Percentiles rank a stretch among this genome's conserved stretches.
Evolutionary conservation across 1,140 invertebrate genomes (phyloP).

Genomic region (Babylonia areolata): DNA sequence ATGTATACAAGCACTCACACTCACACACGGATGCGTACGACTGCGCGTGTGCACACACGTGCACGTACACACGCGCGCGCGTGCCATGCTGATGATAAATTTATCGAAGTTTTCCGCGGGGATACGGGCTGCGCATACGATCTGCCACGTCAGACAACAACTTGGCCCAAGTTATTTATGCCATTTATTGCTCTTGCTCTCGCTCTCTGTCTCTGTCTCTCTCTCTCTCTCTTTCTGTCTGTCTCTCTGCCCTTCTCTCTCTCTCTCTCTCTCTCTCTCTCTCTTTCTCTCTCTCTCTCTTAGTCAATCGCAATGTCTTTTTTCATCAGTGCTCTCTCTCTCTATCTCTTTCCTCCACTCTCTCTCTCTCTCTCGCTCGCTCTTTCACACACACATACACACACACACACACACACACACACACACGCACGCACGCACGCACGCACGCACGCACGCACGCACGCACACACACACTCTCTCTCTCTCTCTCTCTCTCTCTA

Average conservation of each 20-base stretch:
- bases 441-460: background rate
- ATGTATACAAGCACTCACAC: background rate
- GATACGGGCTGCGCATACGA: too few relatives aligned
- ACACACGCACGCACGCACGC: constrained; percentile 1
- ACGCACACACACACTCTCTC: background rate
- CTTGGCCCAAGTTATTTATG: too few relatives aligned
- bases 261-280: background rate
- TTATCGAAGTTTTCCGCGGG: too few relatives aligned
- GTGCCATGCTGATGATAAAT: too few relatives aligned
- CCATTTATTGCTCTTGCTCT: background rate
- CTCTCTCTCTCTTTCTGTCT: background rate
- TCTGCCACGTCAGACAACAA: too few relatives aligned
- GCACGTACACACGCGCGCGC: too few relatives aligned
- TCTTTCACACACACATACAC: background rate
- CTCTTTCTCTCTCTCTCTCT: too few relatives aligned
- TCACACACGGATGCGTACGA: too few relatives aligned
- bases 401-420: background rate
- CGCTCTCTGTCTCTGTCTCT: background rate
- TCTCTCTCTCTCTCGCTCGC: constrained; percentile 18
- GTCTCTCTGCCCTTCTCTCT: background rate
- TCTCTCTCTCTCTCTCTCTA: too few relatives aligned
- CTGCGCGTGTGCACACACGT: background rate
- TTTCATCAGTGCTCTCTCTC: background rate
- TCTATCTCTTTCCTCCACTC: background rate
- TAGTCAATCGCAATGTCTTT: too few relatives aligned